Conservation (phyloP, 2,888 invertebrate species). For the Acrobasis consociella region DNA sequence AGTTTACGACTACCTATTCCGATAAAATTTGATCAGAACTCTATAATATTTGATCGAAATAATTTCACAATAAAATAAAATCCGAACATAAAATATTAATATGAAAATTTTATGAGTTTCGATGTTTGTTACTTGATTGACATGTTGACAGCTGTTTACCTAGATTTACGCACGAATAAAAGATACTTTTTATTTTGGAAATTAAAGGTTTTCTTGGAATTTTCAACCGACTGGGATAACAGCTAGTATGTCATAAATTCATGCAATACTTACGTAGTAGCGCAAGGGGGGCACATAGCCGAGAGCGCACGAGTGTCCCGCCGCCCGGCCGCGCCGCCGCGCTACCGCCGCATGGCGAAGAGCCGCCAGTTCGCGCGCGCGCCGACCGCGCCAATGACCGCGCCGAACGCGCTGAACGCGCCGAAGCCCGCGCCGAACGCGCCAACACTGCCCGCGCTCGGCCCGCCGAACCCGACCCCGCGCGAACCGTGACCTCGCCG, state of each 20-base stretch:
- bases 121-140: no score
- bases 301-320: conserved; percentile 75
- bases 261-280: conserved; percentile 68
- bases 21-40: no score
- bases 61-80: no score
- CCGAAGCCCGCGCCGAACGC: conserved; percentile 48
- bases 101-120: no score
- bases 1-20: no score
- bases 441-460: conserved; percentile 44
- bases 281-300: conserved; percentile 82
- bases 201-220: no score
- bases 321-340: conserved; percentile 74
- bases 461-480: conserved; percentile 39
- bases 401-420: conserved; percentile 45
- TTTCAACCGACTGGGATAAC: no score
- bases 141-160: no score
- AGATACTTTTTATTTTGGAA: no score
- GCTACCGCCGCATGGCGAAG: conserved; percentile 67
- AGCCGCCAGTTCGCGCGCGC: conserved; percentile 50
- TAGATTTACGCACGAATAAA: no score
- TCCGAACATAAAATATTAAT: no score
- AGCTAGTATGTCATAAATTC: not conserved
- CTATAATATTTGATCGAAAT: no score
- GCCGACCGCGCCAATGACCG: conserved; percentile 38
- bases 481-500: conserved; percentile 43